A percentile compares a stretch with the other conserved stretches of the same genome.
These are phyloP conservation scores for Erythrocercus mccallii DNA, from an alignment of 2,113 vertebrate genomes.

Conservation along the genomic window DNA sequence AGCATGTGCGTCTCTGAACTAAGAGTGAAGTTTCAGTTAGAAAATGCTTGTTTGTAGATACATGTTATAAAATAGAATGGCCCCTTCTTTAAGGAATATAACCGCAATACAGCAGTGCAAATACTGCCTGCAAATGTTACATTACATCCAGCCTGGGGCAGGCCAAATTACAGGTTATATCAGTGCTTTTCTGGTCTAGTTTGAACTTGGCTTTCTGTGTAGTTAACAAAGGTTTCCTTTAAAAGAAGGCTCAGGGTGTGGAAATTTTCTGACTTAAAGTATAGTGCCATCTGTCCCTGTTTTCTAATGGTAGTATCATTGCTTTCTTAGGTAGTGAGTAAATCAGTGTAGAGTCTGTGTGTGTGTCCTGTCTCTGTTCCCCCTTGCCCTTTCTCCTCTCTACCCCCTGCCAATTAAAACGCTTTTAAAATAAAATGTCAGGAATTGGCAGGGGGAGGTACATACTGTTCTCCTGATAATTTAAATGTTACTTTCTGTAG, in stretches of 20 bases:
- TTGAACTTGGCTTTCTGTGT: background rate
- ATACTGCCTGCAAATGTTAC: background rate
- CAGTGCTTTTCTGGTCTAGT: background rate
- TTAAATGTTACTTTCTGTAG: background rate
- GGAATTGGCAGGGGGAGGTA: background rate
- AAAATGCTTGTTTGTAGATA: background rate
- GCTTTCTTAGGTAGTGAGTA: background rate
- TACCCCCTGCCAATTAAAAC: fast-evolving
- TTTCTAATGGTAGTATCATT: background rate
- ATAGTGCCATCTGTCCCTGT: background rate
- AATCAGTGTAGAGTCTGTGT: background rate
- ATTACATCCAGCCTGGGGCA: background rate
- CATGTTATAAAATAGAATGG: background rate
- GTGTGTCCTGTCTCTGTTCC: background rate
- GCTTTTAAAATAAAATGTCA: background rate
- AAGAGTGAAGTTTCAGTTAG: background rate
- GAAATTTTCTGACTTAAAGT: background rate
- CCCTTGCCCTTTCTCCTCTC: background rate
- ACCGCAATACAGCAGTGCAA: background rate
- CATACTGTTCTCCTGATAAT: background rate
- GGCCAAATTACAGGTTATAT: background rate
- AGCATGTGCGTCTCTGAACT: background rate
- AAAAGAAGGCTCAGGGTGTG: background rate
- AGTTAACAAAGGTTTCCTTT: background rate
- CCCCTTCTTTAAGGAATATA: background rate